Evolutionary conservation across 2,113 vertebrate species (phyloP), one percentile per base, ranked within the genome.

Genomic region (Onychorhynchus coronatus): DNA sequence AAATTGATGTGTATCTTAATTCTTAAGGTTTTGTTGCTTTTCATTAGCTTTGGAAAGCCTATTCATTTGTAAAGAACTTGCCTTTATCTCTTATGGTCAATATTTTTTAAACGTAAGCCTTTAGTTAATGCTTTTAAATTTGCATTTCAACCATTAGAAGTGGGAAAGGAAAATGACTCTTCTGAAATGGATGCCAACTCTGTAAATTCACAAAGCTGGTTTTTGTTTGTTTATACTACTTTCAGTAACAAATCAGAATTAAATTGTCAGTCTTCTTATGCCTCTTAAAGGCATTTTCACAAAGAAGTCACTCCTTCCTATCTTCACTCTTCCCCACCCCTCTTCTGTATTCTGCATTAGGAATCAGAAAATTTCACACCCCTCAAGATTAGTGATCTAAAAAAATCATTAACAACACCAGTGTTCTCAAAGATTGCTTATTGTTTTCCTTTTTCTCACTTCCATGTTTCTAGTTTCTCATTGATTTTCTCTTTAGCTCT

Each of bases 251-350:
- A 87, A 89, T 63, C 15, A 49, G 39, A 82, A 91, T 76, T 59
- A 56, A 90, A 70, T 82, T 85, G 3, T 79, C 52, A 18, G 1
- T 78, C 42, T 37, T 77, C 30, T 67, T 55, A 47, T 24, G 25
- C 35, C 42, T 93, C 4, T 1, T 53, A 35, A 58, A 81, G 77
- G 65, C 42, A 1, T 91, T 85, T 84, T 87, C 56, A 87, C 20
- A 65, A 67, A 83, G 31, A 88, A 87, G 8, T 39, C 1, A 46
- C 58, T 81, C 24, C 59, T 89, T 78, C 21, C 30, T 74, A 7
- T 52, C 13, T 4, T 31, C 0, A 10, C 3, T 10, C 47, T 47
- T 14, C 4, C 2, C 41, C 2, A 8, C 3, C 8, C 5, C 5
- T 74, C 44, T 31, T 14, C 28, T 53, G 18, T 24, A 18, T 56